Conservation (phyloP, 2,113 vertebrate species). For the Gila orcuttii region DNA sequence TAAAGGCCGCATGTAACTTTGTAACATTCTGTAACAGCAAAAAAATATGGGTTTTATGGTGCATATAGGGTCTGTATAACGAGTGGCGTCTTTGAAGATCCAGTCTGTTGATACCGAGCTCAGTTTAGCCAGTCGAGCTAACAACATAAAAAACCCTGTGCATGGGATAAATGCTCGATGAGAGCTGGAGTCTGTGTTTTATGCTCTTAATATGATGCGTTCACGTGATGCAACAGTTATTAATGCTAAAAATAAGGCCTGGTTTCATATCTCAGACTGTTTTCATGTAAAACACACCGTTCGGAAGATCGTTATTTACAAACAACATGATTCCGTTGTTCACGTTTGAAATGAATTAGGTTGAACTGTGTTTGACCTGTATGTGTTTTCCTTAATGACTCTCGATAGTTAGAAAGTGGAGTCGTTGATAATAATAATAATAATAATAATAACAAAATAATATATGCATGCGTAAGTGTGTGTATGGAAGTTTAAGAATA, state of each 20-base stretch:
- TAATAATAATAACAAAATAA: too few relatives aligned
- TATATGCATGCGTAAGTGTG: too few relatives aligned
- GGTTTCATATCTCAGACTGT: background rate
- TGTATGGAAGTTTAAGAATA: background rate
- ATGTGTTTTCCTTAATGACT: background rate
- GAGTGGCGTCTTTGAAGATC: constrained; percentile 2
- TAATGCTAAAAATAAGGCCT: background rate
- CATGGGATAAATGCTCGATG: too few relatives aligned
- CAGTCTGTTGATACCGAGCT: background rate
- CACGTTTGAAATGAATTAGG: background rate
- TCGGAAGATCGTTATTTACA: background rate
- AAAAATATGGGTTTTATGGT: too few relatives aligned
- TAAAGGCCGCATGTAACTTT: constrained; percentile 63
- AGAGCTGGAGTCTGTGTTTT: background rate
- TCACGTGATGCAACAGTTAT: background rate
- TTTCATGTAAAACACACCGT: background rate
- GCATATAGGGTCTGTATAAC: background rate
- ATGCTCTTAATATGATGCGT: background rate
- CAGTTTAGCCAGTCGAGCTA: constrained; percentile 24
- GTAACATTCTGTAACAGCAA: constrained; percentile 55
- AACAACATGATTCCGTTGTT: background rate
- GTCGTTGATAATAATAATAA: too few relatives aligned
- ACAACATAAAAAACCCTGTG: background rate
- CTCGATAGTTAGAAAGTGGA: background rate
- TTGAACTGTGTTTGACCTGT: background rate